Base-by-base conservation (phyloP, 1,140 invertebrate genomes). In the Microvelia longipes region DNA sequence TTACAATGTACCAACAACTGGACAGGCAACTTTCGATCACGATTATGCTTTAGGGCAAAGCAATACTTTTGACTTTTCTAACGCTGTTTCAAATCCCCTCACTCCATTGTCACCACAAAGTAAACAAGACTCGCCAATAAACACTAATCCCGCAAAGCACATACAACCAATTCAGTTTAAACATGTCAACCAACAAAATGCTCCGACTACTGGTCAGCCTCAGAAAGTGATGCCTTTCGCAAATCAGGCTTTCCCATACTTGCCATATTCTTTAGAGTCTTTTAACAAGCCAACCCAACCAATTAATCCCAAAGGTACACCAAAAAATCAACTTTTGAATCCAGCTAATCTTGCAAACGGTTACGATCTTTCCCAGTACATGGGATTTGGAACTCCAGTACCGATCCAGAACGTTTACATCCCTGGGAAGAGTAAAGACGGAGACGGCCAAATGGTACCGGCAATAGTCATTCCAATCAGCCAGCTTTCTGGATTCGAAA, bases 11-110 rank as follows among this genome's bases (percentile, higher is more conserved):
- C 67, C 69, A 24, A 73, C 70, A 14, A 29, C 60, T 26, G 72
- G 72, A 1, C 60, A 68, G 24, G 68, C 30, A 26, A 71, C 35
- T 13, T 73, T 73, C 64, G 72, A 73, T 50, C 72, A 73, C 62
- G 68, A 66, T 35, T 67, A 69, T 35, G 72, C 70, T 60, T 29
- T 73, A n/a, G 62, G 67, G 15, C 67, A 73, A 14, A 73, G 69
- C 28, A 73, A 73, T 28, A 28, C 60, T 5, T 73, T 73, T 35
- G 72, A 73, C 50, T 73, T 73, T 60, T 70, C 50, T 19, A 73
- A 73, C 35, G 72, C 72, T 25, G 70, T 73, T 29, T 19, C 63
- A 24, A 29, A 66, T 19, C 69, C 69, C 11, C 19, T 69, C 19
- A 61, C 50, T 5, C 26, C 35, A 11, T 19, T 50, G 35, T 24